Evolutionary conservation across 2,888 invertebrate genomes (phyloP).

Genomic region (Thereva unica): DNA sequence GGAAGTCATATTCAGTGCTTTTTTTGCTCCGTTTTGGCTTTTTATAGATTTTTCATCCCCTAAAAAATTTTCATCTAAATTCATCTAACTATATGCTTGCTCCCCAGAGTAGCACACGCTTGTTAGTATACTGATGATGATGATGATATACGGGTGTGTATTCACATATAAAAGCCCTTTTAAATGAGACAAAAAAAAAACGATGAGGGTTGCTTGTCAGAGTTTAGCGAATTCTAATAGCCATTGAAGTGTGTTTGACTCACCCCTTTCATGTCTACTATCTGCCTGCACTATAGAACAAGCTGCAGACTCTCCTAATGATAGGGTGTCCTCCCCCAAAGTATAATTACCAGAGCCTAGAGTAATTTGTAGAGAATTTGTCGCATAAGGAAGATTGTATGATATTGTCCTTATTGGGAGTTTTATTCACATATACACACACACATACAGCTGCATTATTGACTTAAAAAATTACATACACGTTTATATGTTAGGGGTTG

Average conservation of each 20-base stretch:
- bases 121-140: constrained; percentile 8
- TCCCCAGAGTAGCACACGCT: constrained; percentile 15
- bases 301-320: constrained; percentile 12
- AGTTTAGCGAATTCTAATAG: constrained; percentile 9
- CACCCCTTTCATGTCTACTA: constrained; percentile 19
- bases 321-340: constrained; percentile 22
- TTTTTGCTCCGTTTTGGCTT: constrained; percentile 6
- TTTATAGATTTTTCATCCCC: constrained; percentile 34
- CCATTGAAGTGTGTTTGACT: constrained; percentile 17
- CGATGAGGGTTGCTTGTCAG: not conserved
- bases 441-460: too few relatives aligned
- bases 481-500: too few relatives aligned
- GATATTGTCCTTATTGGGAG: too few relatives aligned
- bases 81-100: constrained; percentile 38
- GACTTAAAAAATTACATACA: too few relatives aligned
- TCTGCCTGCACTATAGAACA: constrained; percentile 28
- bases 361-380: not conserved
- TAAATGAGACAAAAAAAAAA: constrained; percentile 27
- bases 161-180: constrained; percentile 22
- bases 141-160: constrained; percentile 11
- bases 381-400: too few relatives aligned
- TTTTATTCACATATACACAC: too few relatives aligned
- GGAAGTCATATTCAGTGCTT: not conserved
- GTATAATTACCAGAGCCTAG: constrained; percentile 30
- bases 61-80: constrained; percentile 39